phyloP scores from a whole-genome alignment of 2,113 vertebrate genomes.

The Sebastes fasciatus region DNA sequence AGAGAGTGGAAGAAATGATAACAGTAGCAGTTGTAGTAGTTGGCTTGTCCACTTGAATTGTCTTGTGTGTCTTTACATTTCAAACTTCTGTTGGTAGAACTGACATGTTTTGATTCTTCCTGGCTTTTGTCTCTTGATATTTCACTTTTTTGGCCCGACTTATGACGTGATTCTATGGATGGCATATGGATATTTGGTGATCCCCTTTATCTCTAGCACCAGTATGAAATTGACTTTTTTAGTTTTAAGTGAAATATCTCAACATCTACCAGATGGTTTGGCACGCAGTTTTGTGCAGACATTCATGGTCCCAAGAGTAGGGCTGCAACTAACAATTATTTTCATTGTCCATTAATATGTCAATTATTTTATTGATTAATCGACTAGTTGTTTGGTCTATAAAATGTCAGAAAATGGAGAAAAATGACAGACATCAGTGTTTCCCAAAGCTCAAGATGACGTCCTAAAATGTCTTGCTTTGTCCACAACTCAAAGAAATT shows the following conservation, averaged over 20 bases:
- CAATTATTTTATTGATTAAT: too few relatives aligned
- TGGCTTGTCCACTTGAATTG: conserved; percentile 37
- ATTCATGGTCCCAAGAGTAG: neutral
- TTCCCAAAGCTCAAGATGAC: too few relatives aligned
- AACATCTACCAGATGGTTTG: neutral
- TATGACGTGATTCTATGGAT: neutral
- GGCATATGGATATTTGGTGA: neutral
- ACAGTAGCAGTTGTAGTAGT: conserved; percentile 25
- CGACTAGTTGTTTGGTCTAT: too few relatives aligned
- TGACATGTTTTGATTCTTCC: neutral
- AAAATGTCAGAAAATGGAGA: too few relatives aligned
- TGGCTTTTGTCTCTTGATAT: conserved; percentile 12
- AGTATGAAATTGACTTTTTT: neutral
- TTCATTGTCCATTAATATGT: too few relatives aligned
- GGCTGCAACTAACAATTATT: too few relatives aligned
- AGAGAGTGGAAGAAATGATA: conserved; percentile 29
- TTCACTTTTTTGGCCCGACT: neutral
- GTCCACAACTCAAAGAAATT: too few relatives aligned
- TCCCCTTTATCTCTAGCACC: neutral
- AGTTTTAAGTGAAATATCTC: neutral
- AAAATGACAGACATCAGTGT: too few relatives aligned
- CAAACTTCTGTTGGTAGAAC: neutral
- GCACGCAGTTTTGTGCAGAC: neutral
- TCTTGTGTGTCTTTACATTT: conserved; percentile 28
- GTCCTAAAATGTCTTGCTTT: too few relatives aligned